Conservation (phyloP, 53 echinoderm and acorn worm species). For the Echinarachnius parma region DNA sequence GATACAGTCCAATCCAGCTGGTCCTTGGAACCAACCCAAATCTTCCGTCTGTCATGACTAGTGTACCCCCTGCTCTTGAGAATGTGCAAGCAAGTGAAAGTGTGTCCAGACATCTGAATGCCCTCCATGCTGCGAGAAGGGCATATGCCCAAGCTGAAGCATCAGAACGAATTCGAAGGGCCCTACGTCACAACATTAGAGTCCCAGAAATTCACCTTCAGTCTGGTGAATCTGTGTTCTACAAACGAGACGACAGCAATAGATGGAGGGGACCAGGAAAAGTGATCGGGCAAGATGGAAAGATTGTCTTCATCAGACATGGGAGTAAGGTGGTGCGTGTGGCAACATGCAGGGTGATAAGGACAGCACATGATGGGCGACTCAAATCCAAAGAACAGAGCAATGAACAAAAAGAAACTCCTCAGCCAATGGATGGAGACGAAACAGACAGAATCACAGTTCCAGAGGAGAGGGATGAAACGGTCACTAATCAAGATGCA, state of each 20-base stretch:
- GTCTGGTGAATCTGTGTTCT: slow-evolving; percentile 35
- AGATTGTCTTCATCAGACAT: slow-evolving; percentile 50
- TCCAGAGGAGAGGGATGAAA: too few relatives aligned
- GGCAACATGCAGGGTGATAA: slow-evolving; percentile 27
- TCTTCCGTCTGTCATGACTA: slow-evolving; percentile 37
- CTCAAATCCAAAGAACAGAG: background rate
- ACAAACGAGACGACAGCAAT: slow-evolving; percentile 43
- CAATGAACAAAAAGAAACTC: background rate
- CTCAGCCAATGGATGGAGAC: too few relatives aligned
- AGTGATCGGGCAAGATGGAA: slow-evolving; percentile 52
- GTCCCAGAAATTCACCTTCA: slow-evolving; percentile 15
- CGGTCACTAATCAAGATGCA: too few relatives aligned
- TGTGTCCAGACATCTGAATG: slow-evolving; percentile 43
- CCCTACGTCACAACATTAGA: slow-evolving; percentile 26
- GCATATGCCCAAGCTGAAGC: slow-evolving; percentile 45
- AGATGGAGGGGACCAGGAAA: slow-evolving; percentile 47
- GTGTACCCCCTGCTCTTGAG: slow-evolving; percentile 45
- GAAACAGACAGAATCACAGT: too few relatives aligned
- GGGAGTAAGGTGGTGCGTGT: slow-evolving; percentile 37
- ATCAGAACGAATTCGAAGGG: slow-evolving; percentile 42
- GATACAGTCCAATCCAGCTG: slow-evolving; percentile 43
- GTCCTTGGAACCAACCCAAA: slow-evolving; percentile 36
- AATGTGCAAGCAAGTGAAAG: slow-evolving; percentile 22
- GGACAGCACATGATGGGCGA: background rate
- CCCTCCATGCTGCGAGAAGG: slow-evolving; percentile 46